Conservation (phyloP, 2,797 vertebrate genomes). For the Gymnocypris eckloni region DNA sequence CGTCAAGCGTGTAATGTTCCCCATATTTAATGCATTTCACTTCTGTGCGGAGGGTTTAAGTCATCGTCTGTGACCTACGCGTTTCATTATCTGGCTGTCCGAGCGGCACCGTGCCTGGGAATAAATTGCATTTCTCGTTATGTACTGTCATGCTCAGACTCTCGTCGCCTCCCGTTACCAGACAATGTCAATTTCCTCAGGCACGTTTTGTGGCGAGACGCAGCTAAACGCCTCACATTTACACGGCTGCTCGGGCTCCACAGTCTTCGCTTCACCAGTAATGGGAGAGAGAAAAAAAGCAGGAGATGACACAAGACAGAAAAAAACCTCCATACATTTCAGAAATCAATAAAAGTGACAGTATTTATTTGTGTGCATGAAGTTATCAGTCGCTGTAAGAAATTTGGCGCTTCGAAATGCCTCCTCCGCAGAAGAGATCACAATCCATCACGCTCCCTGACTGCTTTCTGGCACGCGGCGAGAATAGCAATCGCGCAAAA, state of each 20-base stretch:
- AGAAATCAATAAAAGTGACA: conserved; percentile 63
- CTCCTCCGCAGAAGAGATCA: conserved; percentile 76
- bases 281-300: conserved; percentile 40
- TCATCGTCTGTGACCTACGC: conserved; percentile 97
- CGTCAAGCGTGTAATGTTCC: conserved; percentile 91
- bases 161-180: conserved; percentile 68
- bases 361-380: conserved; percentile 85
- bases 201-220: conserved; percentile 66
- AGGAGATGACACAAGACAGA: conserved; percentile 49
- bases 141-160: conserved; percentile 80
- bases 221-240: conserved; percentile 57
- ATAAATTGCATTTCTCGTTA: conserved; percentile 99
- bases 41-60: conserved; percentile 93
- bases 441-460: conserved; percentile 78
- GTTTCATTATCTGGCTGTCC: conserved; percentile 99
- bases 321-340: not conserved
- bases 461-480: conserved; percentile 67
- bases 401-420: conserved; percentile 76
- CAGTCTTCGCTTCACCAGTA: conserved; percentile 43
- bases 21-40: conserved; percentile 96
- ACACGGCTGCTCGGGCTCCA: conserved; percentile 52
- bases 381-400: conserved; percentile 83
- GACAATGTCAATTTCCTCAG: conserved; percentile 73
- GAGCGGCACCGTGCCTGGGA: conserved; percentile 91
- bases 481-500: conserved; percentile 80